Conservation (phyloP, 2,113 vertebrate species). For the Micromys minutus region DNA sequence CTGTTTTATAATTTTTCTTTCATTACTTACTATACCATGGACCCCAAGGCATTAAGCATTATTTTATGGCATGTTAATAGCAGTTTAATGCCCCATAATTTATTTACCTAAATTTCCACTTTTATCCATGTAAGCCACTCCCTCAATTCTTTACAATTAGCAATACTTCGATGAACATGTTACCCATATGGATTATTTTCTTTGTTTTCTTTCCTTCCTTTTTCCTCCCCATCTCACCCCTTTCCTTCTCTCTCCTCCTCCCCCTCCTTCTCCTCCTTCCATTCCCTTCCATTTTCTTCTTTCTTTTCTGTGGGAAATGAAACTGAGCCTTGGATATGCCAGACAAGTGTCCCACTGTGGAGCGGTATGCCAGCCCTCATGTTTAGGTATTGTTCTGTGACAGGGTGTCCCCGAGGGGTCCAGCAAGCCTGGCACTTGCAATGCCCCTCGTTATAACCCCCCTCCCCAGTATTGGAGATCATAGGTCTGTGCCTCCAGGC, state of each 20-base stretch:
- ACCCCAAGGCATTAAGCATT: not conserved
- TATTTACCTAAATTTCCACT: not conserved
- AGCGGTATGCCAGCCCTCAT: not conserved
- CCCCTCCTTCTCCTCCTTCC: not conserved
- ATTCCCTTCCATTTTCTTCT: too few species aligned
- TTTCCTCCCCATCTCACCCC: not conserved
- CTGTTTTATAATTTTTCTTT: not conserved
- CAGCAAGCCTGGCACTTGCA: too few species aligned
- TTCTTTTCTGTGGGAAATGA: too few species aligned
- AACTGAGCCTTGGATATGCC: not conserved
- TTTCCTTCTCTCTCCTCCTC: too few species aligned
- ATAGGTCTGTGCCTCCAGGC: not conserved
- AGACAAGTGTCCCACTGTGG: not conserved
- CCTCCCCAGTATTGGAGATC: not conserved
- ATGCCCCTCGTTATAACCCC: not conserved
- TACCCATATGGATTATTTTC: not conserved
- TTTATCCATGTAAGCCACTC: not conserved
- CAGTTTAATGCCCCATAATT: not conserved
- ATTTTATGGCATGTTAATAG: slow-evolving; percentile 15
- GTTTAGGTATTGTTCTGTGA: not conserved
- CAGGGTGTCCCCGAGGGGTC: not conserved
- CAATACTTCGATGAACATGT: not conserved
- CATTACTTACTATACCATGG: not conserved
- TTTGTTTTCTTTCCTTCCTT: not conserved
- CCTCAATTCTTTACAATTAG: not conserved